Base-by-base conservation (phyloP, 2,113 vertebrate species). In the Notiomystis cincta region DNA sequence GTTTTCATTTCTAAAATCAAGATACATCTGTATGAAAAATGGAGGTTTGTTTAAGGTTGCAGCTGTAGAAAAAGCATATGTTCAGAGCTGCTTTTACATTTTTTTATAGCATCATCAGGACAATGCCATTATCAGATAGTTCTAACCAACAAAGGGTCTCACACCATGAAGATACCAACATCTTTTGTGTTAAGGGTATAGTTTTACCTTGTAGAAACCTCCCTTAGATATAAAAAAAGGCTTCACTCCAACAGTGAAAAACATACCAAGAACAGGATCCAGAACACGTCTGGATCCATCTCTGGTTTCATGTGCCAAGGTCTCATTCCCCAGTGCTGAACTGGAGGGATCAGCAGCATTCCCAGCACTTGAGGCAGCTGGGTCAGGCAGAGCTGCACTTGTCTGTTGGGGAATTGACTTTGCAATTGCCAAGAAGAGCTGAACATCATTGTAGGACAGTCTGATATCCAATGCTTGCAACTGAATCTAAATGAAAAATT, bases 401-500 rank as follows among this genome's bases (percentile, higher is more conserved):
- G 98, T 98, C 96, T 98, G 98, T 1, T 96, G 97, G 16, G 99
- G 99, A 92, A 99, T 98, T 58, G 99, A 99, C 89, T 99, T 99
- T 17, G 99, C 99, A 40, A 99, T 99, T 4, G 99, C 99, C 96
- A 99, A 76, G 93, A 99, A 99, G 9, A 99, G 98, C 51, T 99
- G 99, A 50, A 99, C 99, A 82, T 99, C 99, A 4, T 99, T 99
- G 97, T 99, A 99, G 77, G 99, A 99, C 62, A 99, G 98, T 42
- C 99, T 98, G 94, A 99, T 99, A 94, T 99, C 98, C 96, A 99
- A 96, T 31, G 98, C 98, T 88, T 99, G 99, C 94, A 99, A 98
- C 54, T 99, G 99, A 96, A 99, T 98, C 99, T 99, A 97, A 64
- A 78, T 6, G 31, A 78, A 71, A 89, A 66, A 75, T 15, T 2